Percentiles rank a stretch among this genome's conserved stretches.
Evolutionary conservation across 2,113 vertebrate species (phyloP).

Genomic region (Helogale parvula): DNA sequence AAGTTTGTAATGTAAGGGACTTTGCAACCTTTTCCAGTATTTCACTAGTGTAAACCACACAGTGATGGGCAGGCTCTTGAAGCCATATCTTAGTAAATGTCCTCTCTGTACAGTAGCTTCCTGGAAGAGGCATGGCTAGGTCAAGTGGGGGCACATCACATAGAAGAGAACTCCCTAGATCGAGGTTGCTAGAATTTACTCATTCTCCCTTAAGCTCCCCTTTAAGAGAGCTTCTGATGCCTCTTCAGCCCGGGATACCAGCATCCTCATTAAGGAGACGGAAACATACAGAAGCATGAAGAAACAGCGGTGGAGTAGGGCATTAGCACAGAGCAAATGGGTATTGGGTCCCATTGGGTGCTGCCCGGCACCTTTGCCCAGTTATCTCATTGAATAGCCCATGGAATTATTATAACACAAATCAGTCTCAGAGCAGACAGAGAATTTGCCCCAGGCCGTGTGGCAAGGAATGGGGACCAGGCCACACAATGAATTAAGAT

Average conservation of each 20-base stretch:
- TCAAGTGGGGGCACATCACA: no score
- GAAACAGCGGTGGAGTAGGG: no score
- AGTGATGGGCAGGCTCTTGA: fast-evolving
- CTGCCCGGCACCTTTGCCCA: not conserved
- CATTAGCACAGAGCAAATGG: no score
- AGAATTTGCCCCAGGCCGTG: not conserved
- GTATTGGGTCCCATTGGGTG: not conserved
- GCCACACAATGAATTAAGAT: not conserved
- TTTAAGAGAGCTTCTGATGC: not conserved
- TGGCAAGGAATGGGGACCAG: not conserved
- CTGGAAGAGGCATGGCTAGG: not conserved
- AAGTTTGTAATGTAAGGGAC: not conserved
- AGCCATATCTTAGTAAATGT: fast-evolving
- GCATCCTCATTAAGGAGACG: not conserved
- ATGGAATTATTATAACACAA: not conserved
- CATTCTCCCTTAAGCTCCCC: not conserved
- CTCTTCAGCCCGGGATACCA: no score
- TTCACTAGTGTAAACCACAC: not conserved
- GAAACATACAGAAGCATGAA: not conserved
- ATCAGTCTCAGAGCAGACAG: not conserved
- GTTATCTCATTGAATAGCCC: not conserved
- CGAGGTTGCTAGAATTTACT: not conserved
- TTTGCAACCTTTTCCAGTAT: not conserved
- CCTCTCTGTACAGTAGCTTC: not conserved
- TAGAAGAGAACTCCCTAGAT: not conserved